A percentile compares a stretch with the other conserved stretches of the same genome.
Evolutionary conservation across 1,140 invertebrate genomes (phyloP).

Genomic region (Diachasmimorpha longicaudata): DNA sequence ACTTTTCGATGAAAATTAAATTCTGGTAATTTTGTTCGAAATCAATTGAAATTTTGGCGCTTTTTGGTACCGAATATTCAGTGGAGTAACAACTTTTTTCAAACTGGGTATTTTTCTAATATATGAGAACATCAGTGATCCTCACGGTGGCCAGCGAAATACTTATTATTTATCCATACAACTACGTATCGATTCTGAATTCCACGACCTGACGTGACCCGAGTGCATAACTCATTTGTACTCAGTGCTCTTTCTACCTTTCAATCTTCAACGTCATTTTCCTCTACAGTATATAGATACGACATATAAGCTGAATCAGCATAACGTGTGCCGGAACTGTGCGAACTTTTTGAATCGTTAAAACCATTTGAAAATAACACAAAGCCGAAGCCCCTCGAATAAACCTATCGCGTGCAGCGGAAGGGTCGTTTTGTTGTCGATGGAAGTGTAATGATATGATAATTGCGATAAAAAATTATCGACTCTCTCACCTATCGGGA

Average conservation of each 20-base stretch:
- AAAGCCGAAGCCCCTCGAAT: slow-evolving; percentile 9
- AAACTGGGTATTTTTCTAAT: neutral
- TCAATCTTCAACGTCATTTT: slow-evolving; percentile 18
- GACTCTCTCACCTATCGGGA: neutral
- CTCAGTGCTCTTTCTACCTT: neutral
- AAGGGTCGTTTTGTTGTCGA: neutral
- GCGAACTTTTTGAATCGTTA: neutral
- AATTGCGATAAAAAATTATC: neutral
- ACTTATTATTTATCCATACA: slow-evolving; percentile 40
- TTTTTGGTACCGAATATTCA: too few relatives aligned
- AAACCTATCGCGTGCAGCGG: slow-evolving; percentile 1
- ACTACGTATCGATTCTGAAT: slow-evolving; percentile 42
- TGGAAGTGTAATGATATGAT: neutral
- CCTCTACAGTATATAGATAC: neutral
- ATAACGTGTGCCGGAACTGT: neutral
- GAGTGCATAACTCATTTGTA: slow-evolving; percentile 38
- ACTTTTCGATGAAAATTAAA: too few relatives aligned
- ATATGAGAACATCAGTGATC: neutral
- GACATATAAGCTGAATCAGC: neutral
- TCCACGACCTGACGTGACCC: slow-evolving; percentile 44
- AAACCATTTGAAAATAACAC: neutral
- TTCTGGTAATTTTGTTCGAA: too few relatives aligned
- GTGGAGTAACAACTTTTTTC: too few relatives aligned
- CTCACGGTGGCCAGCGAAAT: neutral
- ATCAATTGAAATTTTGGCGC: too few relatives aligned